These are phyloP conservation scores for Drosophila pseudoananassae DNA, from an alignment of 1,140 invertebrate genomes.

Conservation along the genomic window DNA sequence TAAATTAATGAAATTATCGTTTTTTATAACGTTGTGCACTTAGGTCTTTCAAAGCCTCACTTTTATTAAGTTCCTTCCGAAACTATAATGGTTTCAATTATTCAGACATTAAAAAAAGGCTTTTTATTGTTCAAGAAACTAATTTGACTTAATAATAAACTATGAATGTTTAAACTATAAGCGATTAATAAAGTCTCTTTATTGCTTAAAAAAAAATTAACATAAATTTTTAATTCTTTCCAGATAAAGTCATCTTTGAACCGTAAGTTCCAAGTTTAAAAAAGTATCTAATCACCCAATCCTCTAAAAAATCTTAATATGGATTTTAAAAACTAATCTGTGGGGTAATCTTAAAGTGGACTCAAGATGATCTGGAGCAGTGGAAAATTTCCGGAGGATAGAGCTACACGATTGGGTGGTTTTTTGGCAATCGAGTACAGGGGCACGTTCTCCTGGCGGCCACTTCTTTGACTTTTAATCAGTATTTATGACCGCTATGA, in stretches of 20 bases:
- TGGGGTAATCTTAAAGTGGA: slow-evolving; percentile 10
- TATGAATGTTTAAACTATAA: too few relatives aligned
- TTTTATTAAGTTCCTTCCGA: too few relatives aligned
- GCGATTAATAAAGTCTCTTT: too few relatives aligned
- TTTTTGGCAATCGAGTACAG: background rate
- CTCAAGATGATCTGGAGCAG: slow-evolving; percentile 6
- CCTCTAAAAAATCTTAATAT: too few relatives aligned
- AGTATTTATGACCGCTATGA: slow-evolving; percentile 12
- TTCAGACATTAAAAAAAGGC: too few relatives aligned
- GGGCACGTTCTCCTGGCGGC: background rate
- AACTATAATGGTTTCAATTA: too few relatives aligned
- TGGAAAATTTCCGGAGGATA: slow-evolving; percentile 53
- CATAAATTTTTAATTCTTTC: too few relatives aligned
- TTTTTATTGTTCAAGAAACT: too few relatives aligned
- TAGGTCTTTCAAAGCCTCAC: background rate
- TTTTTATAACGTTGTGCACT: background rate
- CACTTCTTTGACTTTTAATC: slow-evolving; percentile 13
- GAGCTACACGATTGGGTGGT: slow-evolving; percentile 1
- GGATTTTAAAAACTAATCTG: background rate
- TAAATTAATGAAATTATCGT: background rate
- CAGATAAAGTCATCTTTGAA: too few relatives aligned
- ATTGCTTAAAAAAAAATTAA: too few relatives aligned
- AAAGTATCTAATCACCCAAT: background rate
- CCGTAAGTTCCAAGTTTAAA: too few relatives aligned
- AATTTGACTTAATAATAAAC: too few relatives aligned